Evolutionary conservation across 2,797 vertebrate genomes (phyloP), one percentile per base, ranked within the genome.

Genomic region (Arvicola amphibius): DNA sequence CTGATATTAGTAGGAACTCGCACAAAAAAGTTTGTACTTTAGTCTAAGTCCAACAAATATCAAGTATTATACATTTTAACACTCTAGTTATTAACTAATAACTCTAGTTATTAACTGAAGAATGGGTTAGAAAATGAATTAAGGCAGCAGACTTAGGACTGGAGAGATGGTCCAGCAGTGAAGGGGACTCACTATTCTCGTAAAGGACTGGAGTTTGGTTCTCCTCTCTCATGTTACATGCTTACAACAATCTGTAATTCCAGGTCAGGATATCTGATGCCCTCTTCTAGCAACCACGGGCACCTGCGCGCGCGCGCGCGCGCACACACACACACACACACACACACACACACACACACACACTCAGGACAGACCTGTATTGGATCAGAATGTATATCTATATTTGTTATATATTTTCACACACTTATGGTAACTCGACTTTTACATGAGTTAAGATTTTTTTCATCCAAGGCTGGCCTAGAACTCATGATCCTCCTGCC

Each of bases 21-120:
- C 21, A 19, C 23, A 53, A 23, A 29, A 85, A 88, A 88, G 10
- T 83, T 87, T 86, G n/a, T 48, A 77, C 85, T 83, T 88, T 80
- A 61, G 79, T 80, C 29, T 40, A 77, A 61, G 59, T 81, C 76
- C 12, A 83, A 8, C 25, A 79, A 10, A 74, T 8, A 83, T 48
- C 71, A 83, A 86, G 32, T 90, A 25, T 9, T 79, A 91, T 85
- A 46, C 92, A 80, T 79, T 89, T 89, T 73, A 81, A 87, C 63
- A 92, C 65, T n/a, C 81, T 77, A 25, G 61, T 16, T 13, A 59
- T 59, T 59, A 59, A 59, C 56, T 59, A 59, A 59, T 59, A 23
- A 2, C 59, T 91, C 77, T 85, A 80, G 34, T 46, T 69, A 63
- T 78, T 79, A 46, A 80, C 80, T 77, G 14, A 69, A 95, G n/a